Conservation (phyloP, 2,113 vertebrate genomes). For the Bungarus multicinctus region DNA sequence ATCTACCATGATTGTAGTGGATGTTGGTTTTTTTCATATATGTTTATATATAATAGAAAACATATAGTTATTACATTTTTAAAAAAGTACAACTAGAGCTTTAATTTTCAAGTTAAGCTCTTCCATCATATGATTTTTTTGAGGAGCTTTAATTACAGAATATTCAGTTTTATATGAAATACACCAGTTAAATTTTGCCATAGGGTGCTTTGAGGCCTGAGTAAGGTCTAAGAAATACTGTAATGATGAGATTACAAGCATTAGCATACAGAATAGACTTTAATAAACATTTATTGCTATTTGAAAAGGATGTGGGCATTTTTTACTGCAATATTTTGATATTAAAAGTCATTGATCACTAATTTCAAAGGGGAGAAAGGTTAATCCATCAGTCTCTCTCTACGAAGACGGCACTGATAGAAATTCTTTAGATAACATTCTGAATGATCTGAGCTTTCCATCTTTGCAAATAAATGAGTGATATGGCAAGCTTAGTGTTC, state of each 20-base stretch:
- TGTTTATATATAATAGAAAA: background rate
- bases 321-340: conserved; percentile 75
- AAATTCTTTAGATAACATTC: conserved; percentile 88
- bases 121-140: conserved; percentile 22
- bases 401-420: conserved; percentile 76
- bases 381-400: conserved; percentile 90
- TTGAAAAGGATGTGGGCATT: conserved; percentile 62
- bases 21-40: conserved; percentile 1
- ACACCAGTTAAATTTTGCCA: background rate
- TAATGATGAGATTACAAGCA: conserved; percentile 78
- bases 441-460: conserved; percentile 82
- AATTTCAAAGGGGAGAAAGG: conserved; percentile 77
- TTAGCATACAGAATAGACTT: conserved; percentile 77
- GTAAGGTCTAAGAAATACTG: conserved; percentile 49
- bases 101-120: background rate
- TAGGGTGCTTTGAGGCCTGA: background rate
- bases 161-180: conserved; percentile 41
- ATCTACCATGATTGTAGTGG: conserved; percentile 39
- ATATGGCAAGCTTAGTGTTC: conserved; percentile 93
- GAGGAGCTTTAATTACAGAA: conserved; percentile 50
- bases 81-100: too few species aligned
- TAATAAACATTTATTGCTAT: conserved; percentile 76
- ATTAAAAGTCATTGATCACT: conserved; percentile 86
- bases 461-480: conserved; percentile 94
- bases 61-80: background rate